Evolutionary conservation across 2,888 invertebrate species (phyloP), one percentile per base, ranked within the genome.

Genomic region (Drosophila peninsularis): DNA sequence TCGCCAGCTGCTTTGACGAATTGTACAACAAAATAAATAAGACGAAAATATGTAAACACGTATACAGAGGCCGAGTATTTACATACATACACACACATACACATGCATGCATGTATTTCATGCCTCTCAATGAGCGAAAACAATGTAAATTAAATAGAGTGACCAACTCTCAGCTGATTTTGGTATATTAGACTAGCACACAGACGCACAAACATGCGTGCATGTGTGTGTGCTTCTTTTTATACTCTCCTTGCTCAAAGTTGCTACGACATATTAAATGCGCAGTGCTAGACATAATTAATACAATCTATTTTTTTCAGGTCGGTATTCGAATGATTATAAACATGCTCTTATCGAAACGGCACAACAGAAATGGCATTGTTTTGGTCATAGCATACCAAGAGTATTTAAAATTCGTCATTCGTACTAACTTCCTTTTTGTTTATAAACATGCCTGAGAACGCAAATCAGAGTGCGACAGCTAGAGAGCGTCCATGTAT

Each of bases 161-260:
- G 65, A 61, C 56, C 30, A 53, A 34, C 44, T 34, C 44, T 57
- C 71, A 62, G 71, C 66, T 61, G 66, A 62, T 71, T 70, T 70
- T 37, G n/a, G 21, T 19, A 47, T 56, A 66, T 61, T 44, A 65
- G 45, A 19, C 17, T 34, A 44, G 36, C 32, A 50, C 24, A 19
- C 42, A 42, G 21, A 53, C 27, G 5, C 21, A 49, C 36, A 37
- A 13, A 34, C 24, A 19, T 5, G n/a, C 11, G n/a, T 50, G 19
- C 7, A 14, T 32, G 19, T 17, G 27, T 45, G 10, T 30, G 14
- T 13, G 7, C 4, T 36, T 21, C 5, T n/a, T 21, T 36, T 24
- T 11, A 24, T 36, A 36, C 50, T 5, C 50, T 52, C 11, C 50
- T 52, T n/a, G 50, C n/a, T n/a, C 10, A 3, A n/a, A 11, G 50